phyloP scores from a whole-genome alignment of 2,888 invertebrate species.

The Mimachlamys varia region DNA sequence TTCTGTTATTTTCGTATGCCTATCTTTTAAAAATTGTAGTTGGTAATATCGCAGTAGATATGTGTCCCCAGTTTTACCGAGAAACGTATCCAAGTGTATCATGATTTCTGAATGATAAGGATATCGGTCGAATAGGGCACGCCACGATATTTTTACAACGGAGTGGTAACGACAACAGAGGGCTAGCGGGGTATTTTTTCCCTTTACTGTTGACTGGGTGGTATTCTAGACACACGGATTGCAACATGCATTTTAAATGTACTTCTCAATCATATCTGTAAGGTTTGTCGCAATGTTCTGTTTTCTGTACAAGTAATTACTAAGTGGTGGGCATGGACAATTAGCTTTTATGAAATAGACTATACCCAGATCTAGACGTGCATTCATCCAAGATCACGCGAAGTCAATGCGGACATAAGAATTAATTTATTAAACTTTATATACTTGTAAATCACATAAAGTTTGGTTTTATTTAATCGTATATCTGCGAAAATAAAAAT shows the following conservation, averaged over 20 bases:
- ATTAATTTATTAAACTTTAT: background rate
- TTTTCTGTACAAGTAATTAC: background rate
- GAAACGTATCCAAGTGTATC: background rate
- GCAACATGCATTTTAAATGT: background rate
- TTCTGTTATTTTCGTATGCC: background rate
- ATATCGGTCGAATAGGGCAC: background rate
- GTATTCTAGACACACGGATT: background rate
- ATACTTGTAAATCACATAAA: background rate
- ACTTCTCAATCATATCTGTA: background rate
- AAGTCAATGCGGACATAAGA: slow-evolving; percentile 31
- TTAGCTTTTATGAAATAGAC: background rate
- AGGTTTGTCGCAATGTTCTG: background rate
- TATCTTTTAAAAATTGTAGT: background rate
- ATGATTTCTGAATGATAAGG: background rate
- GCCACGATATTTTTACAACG: background rate
- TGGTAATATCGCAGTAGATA: background rate
- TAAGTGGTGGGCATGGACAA: background rate
- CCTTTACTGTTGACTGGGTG: background rate
- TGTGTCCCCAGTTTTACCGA: background rate
- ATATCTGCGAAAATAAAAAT: background rate
- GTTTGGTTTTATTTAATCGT: background rate
- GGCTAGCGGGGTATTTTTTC: background rate
- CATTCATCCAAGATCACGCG: slow-evolving; percentile 32
- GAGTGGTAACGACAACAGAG: no score
- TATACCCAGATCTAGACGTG: slow-evolving; percentile 17